Base-by-base conservation (phyloP, 1,140 invertebrate species). In the Nylanderia fulva region DNA sequence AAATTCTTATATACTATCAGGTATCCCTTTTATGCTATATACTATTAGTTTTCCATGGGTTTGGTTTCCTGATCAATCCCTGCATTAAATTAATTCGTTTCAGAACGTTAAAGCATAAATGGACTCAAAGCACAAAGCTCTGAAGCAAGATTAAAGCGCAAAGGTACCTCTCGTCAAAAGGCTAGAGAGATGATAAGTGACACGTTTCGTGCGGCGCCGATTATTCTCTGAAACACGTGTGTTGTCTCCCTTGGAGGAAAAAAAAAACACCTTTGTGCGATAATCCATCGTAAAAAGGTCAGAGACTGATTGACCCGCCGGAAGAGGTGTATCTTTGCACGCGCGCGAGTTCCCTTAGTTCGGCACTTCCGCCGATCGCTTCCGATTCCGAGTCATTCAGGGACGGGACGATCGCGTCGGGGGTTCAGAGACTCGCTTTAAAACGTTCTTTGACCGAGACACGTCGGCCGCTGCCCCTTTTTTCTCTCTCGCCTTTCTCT, bases 301-400 rank as follows among this genome's bases (percentile, higher is more conserved):
- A 60, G 18, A 18, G 45, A 48, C 45, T 18, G 39, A 77, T 11
- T 58, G 66, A 71, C 63, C 27, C 63, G 33, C 11, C 77, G 66
- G 75, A 60, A 68, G 60, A 24, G 4, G 36, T n/a, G 54, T 42
- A 54, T 33, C 33, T 42, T 36, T 2, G 4, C 24, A 2, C 42
- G 24, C 54, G 24, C 56, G 24, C 64, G n/a, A n/a, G n/a, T n/a
- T n/a, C n/a, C 72, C 52, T 82, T 42, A 69, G 29, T 48, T 54
- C 24, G 18, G 27, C 45, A 52, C 66, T 71, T 82, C 66, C 77
- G 77, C 52, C 68, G 52, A 82, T 82, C 33, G 82, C 76, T 88
- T 88, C 86, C 86, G 80, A 64, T 76, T 77, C n/a, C 72, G 48
- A n/a, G n/a, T 61, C 56, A 79, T 61, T 68, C 75, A 42, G 24